Evolutionary conservation across 2,888 invertebrate genomes (phyloP).

Genomic region (Andrena dorsata): DNA sequence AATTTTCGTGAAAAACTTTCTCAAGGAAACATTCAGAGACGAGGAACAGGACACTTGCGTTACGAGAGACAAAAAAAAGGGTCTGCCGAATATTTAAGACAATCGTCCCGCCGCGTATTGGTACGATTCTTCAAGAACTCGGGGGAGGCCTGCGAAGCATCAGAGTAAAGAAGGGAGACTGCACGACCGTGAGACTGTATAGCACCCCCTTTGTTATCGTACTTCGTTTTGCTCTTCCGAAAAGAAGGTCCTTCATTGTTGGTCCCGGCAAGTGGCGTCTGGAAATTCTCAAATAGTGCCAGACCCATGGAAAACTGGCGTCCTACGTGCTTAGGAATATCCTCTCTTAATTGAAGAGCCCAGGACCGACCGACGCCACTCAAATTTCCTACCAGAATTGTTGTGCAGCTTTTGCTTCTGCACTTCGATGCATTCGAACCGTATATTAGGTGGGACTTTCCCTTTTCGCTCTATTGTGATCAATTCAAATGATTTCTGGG

Average conservation of each 20-base stretch:
- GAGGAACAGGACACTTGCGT: constrained; percentile 9
- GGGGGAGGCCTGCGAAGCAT: constrained; percentile 48
- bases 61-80: neutral
- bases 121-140: constrained; percentile 16
- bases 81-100: constrained; percentile 19
- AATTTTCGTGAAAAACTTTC: neutral
- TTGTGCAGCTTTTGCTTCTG: neutral
- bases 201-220: constrained; percentile 54
- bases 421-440: neutral
- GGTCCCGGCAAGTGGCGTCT: constrained; percentile 63
- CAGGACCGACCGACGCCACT: neutral
- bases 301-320: constrained; percentile 44
- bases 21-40: neutral
- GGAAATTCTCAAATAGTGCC: constrained; percentile 62
- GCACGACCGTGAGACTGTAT: constrained; percentile 45
- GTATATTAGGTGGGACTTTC: neutral
- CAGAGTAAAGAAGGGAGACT: constrained; percentile 38
- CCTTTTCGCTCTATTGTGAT: neutral
- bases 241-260: constrained; percentile 64
- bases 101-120: constrained; percentile 31
- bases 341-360: constrained; percentile 45
- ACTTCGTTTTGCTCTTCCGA: constrained; percentile 43
- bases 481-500: neutral
- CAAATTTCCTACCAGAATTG: neutral
- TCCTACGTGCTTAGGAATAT: constrained; percentile 53